Conservation (phyloP, 2,797 vertebrate species). For the Lacerta viridis region DNA sequence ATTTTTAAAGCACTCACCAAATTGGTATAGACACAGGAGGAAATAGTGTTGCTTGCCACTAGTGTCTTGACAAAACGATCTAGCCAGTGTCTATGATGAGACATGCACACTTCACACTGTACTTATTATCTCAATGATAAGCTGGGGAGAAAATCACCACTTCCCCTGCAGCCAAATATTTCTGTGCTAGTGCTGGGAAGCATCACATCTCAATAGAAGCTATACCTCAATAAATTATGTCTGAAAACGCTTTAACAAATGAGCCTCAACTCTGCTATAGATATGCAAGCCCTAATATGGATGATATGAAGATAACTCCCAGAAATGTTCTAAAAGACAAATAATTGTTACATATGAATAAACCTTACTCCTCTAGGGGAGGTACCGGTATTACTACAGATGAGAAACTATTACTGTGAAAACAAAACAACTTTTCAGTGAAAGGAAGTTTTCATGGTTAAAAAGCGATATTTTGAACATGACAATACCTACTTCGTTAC, state of each 20-base stretch:
- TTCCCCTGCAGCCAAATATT: not conserved
- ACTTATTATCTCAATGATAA: no score
- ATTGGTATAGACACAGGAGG: not conserved
- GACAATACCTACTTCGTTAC: slow-evolving; percentile 38
- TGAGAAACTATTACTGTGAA: slow-evolving; percentile 58
- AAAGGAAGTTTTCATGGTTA: slow-evolving; percentile 46
- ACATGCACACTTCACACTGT: not conserved
- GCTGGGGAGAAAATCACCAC: not conserved
- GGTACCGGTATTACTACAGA: no score
- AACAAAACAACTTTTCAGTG: slow-evolving; percentile 30
- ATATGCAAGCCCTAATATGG: no score
- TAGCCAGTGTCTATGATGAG: not conserved
- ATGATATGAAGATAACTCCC: not conserved
- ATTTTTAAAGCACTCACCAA: not conserved
- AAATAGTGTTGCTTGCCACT: not conserved
- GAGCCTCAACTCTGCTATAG: not conserved
- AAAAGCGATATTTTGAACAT: slow-evolving; percentile 47
- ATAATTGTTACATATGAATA: slow-evolving; percentile 48
- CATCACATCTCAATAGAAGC: not conserved
- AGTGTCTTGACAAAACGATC: no score
- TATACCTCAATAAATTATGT: not conserved
- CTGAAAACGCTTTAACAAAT: not conserved
- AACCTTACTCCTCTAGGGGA: not conserved
- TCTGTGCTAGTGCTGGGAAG: not conserved
- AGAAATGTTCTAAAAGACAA: not conserved